These are phyloP conservation scores for Andrena camellia DNA, from an alignment of 2,888 invertebrate species.

Conservation along the genomic window DNA sequence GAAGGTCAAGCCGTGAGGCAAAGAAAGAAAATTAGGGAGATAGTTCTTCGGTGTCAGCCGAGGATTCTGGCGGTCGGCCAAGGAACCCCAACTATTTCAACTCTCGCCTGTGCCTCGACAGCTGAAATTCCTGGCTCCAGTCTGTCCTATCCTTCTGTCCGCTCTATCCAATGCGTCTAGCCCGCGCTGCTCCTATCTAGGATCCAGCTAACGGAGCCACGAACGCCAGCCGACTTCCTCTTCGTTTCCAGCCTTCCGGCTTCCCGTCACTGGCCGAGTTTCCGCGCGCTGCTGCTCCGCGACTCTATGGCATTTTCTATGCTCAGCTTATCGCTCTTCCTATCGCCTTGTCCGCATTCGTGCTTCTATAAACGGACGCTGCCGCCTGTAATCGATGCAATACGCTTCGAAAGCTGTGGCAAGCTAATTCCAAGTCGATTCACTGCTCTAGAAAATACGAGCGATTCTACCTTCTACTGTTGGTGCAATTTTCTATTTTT, in stretches of 20 bases:
- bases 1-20: slow-evolving; percentile 50
- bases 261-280: slow-evolving; percentile 30
- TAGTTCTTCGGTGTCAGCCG: slow-evolving; percentile 62
- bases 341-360: neutral
- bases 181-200: neutral
- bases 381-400: neutral
- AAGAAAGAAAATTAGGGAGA: slow-evolving; percentile 72
- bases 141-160: slow-evolving; percentile 40
- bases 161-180: slow-evolving; percentile 18
- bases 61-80: slow-evolving; percentile 72
- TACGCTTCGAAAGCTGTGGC: neutral
- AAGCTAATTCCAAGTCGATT: neutral
- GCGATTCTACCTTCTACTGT: neutral
- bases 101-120: slow-evolving; percentile 1
- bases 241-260: slow-evolving; percentile 41
- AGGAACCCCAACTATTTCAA: slow-evolving; percentile 48
- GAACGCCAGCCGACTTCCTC: slow-evolving; percentile 21
- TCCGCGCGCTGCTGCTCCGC: neutral
- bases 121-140: slow-evolving; percentile 57
- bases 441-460: neutral
- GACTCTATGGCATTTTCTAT: slow-evolving; percentile 43
- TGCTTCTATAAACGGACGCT: neutral
- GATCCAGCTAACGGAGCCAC: slow-evolving; percentile 14
- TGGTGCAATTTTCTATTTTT: neutral
- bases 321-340: slow-evolving; percentile 23